Conservation (phyloP, 2,113 vertebrate species). For the Xenopus borealis region DNA sequence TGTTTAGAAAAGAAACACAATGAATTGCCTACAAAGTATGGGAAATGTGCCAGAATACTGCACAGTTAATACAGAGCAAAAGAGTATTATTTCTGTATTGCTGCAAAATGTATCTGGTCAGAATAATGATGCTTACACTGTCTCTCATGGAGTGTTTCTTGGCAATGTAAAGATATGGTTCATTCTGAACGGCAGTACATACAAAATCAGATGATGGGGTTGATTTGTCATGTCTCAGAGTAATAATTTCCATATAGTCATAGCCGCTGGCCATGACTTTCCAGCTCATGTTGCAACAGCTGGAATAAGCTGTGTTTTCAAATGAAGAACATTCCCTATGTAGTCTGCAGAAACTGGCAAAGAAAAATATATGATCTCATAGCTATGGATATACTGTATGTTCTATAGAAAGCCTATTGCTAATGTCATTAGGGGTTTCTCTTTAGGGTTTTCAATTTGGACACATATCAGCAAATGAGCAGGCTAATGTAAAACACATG, state of each 20-base stretch:
- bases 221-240: neutral
- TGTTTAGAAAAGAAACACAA: too few species aligned
- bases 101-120: too few species aligned
- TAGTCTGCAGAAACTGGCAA: neutral
- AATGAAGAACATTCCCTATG: slow-evolving; percentile 22
- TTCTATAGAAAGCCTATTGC: slow-evolving; percentile 31
- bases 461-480: neutral
- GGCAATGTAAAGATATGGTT: too few species aligned
- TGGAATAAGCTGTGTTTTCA: slow-evolving; percentile 25
- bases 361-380: slow-evolving; percentile 23
- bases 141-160: too few species aligned
- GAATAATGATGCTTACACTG: too few species aligned
- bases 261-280: slow-evolving; percentile 35
- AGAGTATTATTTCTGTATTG: too few species aligned
- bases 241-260: slow-evolving; percentile 44
- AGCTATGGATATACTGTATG: slow-evolving; percentile 38
- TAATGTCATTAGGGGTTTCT: slow-evolving; percentile 5
- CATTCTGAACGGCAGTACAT: too few species aligned
- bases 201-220: too few species aligned
- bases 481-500: slow-evolving; percentile 33
- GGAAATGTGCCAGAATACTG: too few species aligned
- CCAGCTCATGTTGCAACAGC: slow-evolving; percentile 38
- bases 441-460: slow-evolving; percentile 45
- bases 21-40: too few species aligned
- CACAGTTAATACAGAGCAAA: too few species aligned